A percentile compares a stretch with the other conserved stretches of the same genome.
These are phyloP conservation scores for Apoda limacodes DNA, from an alignment of 2,888 invertebrate species.

Conservation along the genomic window DNA sequence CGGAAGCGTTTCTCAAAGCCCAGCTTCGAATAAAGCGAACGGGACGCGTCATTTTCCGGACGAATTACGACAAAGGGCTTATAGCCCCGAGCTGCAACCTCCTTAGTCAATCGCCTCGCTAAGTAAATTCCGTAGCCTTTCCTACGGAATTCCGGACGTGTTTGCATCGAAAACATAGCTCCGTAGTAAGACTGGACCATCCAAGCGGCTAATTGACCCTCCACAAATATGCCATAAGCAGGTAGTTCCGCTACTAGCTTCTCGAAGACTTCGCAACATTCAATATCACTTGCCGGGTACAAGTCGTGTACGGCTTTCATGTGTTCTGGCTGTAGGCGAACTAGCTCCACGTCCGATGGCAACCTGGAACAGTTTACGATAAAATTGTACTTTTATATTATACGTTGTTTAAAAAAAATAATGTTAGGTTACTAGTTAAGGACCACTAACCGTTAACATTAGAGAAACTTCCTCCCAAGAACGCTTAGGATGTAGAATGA, in stretches of 20 bases:
- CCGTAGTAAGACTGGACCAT: slow-evolving; percentile 93
- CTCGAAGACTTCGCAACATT: slow-evolving; percentile 85
- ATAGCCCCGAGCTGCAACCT: slow-evolving; percentile 80
- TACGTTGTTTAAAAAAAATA: not conserved
- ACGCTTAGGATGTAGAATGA: no score
- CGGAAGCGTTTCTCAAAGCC: slow-evolving; percentile 85
- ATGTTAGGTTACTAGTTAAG: no score
- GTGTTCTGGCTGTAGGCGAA: slow-evolving; percentile 80
- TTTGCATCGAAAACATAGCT: slow-evolving; percentile 94
- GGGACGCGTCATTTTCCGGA: slow-evolving; percentile 89
- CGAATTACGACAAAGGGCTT: slow-evolving; percentile 87
- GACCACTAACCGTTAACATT: no score
- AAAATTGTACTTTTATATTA: not conserved
- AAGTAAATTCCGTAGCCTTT: slow-evolving; percentile 83
- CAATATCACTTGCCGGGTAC: slow-evolving; percentile 90
- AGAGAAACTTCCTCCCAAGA: no score
- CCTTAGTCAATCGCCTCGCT: slow-evolving; percentile 74
- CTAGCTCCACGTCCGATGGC: slow-evolving; percentile 80
- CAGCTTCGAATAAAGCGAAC: slow-evolving; percentile 84
- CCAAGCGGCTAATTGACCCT: slow-evolving; percentile 85
- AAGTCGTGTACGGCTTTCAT: slow-evolving; percentile 86
- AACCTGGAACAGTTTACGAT: slow-evolving; percentile 43
- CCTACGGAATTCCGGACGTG: slow-evolving; percentile 78
- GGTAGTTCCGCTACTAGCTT: slow-evolving; percentile 82
- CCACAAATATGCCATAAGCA: slow-evolving; percentile 84